Evolutionary conservation across 2,797 vertebrate species (phyloP), one percentile per base, ranked within the genome.

Genomic region (Halcyon chelicuti): DNA sequence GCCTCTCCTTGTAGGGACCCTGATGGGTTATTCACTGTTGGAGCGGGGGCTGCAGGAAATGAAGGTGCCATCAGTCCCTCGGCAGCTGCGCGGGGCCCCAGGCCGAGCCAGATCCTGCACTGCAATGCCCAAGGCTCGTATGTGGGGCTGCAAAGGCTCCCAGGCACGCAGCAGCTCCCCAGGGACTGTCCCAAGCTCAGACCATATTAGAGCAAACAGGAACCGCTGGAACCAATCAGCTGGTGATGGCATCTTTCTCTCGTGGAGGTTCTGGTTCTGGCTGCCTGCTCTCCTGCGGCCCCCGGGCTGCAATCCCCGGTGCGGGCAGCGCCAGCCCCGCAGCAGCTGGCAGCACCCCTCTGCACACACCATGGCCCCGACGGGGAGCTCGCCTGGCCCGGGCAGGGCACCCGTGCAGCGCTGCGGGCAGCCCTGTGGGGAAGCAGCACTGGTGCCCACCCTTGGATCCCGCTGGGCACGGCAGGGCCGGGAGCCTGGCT

Each of bases 101-200:
- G 10, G 35, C 47, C 13, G 44, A 23, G 51, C 49, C 51, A 67
- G 68, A 35, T 17, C 31, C 37, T 26, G 44, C 47, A 7, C 14
- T 25, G 35, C 26, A 46, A 9, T 20, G 35, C 61, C 42, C 3
- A 6, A 7, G 58, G 47, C 18, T 88, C 4, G 0, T 4, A 1
- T 1, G 0, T 5, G 51, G 68, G n/a, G 47, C 47, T 86, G 33
- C 33, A 21, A 47, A 42, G 37, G 21, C 46, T 88, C 25, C 55
- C 1, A 4, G 28, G 12, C 57, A 37, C 0, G 0, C 0, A 1
- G 19, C 0, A 0, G 18, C 22, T 86, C 71, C 52, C 8, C 70
- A 16, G 49, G 10, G 28, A 37, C 40, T 3, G 1, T 17, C 35
- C 15, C 17, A 31, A n/a, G 17, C 20, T 83, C 75, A 52, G 63